Conservation (phyloP, 1,140 invertebrate species). For the Brachionus rubens region DNA sequence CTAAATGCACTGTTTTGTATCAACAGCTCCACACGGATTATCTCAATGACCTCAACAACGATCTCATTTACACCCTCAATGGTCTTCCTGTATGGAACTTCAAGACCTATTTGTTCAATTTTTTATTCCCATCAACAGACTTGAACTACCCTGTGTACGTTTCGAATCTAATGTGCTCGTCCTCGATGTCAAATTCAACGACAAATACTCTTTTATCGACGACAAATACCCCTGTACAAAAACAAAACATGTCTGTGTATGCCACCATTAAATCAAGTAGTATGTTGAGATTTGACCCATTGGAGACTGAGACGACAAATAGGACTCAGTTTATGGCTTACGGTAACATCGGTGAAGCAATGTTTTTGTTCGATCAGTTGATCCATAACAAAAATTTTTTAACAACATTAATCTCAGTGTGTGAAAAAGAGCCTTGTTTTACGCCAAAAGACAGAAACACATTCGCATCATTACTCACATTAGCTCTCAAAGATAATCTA, state of each 20-base stretch:
- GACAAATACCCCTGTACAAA: neutral
- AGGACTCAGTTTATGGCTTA: neutral
- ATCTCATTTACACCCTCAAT: neutral
- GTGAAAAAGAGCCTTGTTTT: neutral
- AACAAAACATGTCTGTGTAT: constrained; percentile 34
- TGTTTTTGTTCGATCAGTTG: constrained; percentile 29
- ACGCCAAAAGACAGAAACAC: neutral
- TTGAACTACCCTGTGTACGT: neutral
- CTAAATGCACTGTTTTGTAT: neutral
- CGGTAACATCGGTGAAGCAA: neutral
- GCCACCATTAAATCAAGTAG: neutral
- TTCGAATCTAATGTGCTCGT: neutral
- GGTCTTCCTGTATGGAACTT: constrained; percentile 22
- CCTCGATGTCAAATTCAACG: constrained; percentile 16
- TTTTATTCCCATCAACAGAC: neutral
- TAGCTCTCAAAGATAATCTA: constrained; percentile 30
- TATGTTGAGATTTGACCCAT: neutral
- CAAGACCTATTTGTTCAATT: constrained; percentile 23
- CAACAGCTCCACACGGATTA: constrained; percentile 37
- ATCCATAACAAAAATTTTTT: constrained; percentile 33
- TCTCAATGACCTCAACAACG: constrained; percentile 21
- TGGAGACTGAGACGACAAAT: neutral
- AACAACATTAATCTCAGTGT: neutral
- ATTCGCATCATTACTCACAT: neutral
- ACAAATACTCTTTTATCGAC: constrained; percentile 7